A percentile compares a stretch with the other conserved stretches of the same genome.
Conservation (phyloP, 1,140 invertebrate species). For the Saccostrea echinata region DNA sequence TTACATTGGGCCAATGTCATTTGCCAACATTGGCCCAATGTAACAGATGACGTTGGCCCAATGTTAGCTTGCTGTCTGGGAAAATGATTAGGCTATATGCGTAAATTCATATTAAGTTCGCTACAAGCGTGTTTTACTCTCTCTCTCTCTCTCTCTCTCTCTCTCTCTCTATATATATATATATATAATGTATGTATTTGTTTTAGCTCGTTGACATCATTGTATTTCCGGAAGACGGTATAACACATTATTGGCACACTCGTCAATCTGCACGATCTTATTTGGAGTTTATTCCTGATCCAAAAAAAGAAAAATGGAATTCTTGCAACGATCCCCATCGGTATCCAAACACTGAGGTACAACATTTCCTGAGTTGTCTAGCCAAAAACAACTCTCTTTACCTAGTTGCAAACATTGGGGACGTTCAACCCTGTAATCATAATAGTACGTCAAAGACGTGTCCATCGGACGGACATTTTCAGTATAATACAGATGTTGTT, state of each 20-base stretch:
- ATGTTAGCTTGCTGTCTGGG: too few relatives aligned
- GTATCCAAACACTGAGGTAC: conserved; percentile 59
- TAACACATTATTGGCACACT: conserved; percentile 75
- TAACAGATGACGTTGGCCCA: too few relatives aligned
- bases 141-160: too few relatives aligned
- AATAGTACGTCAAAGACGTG: conserved; percentile 76
- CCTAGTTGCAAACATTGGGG: conserved; percentile 88
- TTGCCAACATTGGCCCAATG: too few relatives aligned
- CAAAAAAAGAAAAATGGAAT: conserved; percentile 57
- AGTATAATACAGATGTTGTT: conserved; percentile 89
- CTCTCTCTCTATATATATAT: too few relatives aligned
- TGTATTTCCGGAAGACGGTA: conserved; percentile 90
- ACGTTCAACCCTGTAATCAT: conserved; percentile 82
- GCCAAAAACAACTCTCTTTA: conserved; percentile 82
- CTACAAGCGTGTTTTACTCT: too few relatives aligned
- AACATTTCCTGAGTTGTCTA: conserved; percentile 81
- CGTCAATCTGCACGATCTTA: conserved; percentile 57
- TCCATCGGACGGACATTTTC: conserved; percentile 80
- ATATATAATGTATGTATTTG: too few relatives aligned
- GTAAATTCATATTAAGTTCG: too few relatives aligned
- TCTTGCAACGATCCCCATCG: conserved; percentile 62
- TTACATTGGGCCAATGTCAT: too few relatives aligned
- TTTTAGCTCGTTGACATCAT: conserved; percentile 88
- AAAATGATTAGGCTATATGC: too few relatives aligned
- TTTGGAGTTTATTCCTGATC: conserved; percentile 73